Evolutionary conservation across 2,113 vertebrate genomes (phyloP), one percentile per base, ranked within the genome.

Genomic region (Oncorhynchus gorbuscha): DNA sequence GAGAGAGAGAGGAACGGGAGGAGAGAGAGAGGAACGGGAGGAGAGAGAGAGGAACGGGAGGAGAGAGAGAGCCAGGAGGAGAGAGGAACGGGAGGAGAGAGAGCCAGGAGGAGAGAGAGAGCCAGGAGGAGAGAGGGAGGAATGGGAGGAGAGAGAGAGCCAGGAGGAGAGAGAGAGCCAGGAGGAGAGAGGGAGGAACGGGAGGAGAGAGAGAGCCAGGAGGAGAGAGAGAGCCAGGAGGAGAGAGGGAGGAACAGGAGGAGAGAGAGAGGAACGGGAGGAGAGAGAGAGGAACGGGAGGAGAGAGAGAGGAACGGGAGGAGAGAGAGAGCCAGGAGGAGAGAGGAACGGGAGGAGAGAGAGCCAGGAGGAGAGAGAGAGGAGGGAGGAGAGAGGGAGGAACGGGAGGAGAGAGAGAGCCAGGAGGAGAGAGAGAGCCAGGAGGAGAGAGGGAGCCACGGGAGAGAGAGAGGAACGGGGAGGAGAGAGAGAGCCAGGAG

Each of bases 221-320:
- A 28, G 28, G n/a, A 22, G 61, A 64, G 30, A 32, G 20, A 20
- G 24, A 20, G 24, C 11, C 4, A 1, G 12, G 62, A 24, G 35
- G 3, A 24, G n/a, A 13, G n/a, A 11, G 8, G 11, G 22, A 0
- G n/a, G n/a, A n/a, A n/a, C 1, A 0, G 7, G 7, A 8, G 6
- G 35, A 39, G 35, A 39, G 61, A 24, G 7, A 22, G n/a, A 4
- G 4, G 1, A n/a, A n/a, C 7, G 0, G 61, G 24, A 12, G 61
- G 20, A 20, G 55, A 59, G 55, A 20, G 55, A 20, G 55, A 26
- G 20, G 24, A 24, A 0, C 6, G 0, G 2, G 11, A 11, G 4
- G 30, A 32, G 30, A 32, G 3, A 22, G 61, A n/a, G 5, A 26
- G 20, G n/a, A n/a, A 0, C 6, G 0, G 2, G 11, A 11, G 4